Evolutionary conservation across 2,113 vertebrate species (phyloP).

Genomic region (Marcusenius ussheri): DNA sequence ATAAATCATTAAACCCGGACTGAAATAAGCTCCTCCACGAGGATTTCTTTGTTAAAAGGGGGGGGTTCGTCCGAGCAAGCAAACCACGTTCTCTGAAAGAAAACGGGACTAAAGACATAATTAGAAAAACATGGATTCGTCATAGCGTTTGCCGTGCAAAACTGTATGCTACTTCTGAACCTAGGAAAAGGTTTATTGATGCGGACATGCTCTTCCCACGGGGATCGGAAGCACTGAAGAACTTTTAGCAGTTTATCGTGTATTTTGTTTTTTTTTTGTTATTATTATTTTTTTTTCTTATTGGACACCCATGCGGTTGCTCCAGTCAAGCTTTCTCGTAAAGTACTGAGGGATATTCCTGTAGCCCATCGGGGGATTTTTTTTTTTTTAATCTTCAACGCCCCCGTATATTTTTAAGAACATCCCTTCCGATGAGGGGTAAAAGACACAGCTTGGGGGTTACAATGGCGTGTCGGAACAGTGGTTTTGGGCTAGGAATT

Average conservation of each 20-base stretch:
- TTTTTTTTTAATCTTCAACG: constrained; percentile 39
- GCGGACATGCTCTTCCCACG: neutral
- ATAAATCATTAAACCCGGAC: constrained; percentile 25
- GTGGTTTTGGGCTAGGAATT: constrained; percentile 54
- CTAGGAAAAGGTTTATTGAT: neutral
- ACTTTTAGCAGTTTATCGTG: constrained; percentile 8
- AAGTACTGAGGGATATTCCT: constrained; percentile 47
- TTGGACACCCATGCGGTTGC: constrained; percentile 47
- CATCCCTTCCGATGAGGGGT: constrained; percentile 43
- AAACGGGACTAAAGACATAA: constrained; percentile 34
- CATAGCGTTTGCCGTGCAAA: constrained; percentile 33
- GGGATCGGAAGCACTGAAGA: neutral
- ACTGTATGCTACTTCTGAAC: neutral
- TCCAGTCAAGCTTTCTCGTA: constrained; percentile 30
- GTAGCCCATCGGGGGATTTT: constrained; percentile 35
- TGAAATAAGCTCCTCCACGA: constrained; percentile 32
- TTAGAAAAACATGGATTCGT: constrained; percentile 51
- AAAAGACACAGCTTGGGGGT: constrained; percentile 45
- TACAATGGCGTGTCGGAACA: constrained; percentile 57
- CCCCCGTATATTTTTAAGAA: constrained; percentile 25
- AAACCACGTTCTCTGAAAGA: constrained; percentile 22
- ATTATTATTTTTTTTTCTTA: constrained; percentile 7
- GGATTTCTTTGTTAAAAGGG: constrained; percentile 29
- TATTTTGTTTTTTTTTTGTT: constrained; percentile 26
- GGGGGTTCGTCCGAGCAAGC: constrained; percentile 9